A percentile compares a stretch with the other conserved stretches of the same genome.
Evolutionary conservation across 2,888 invertebrate genomes (phyloP).

Genomic region (Tenthredo amoena): DNA sequence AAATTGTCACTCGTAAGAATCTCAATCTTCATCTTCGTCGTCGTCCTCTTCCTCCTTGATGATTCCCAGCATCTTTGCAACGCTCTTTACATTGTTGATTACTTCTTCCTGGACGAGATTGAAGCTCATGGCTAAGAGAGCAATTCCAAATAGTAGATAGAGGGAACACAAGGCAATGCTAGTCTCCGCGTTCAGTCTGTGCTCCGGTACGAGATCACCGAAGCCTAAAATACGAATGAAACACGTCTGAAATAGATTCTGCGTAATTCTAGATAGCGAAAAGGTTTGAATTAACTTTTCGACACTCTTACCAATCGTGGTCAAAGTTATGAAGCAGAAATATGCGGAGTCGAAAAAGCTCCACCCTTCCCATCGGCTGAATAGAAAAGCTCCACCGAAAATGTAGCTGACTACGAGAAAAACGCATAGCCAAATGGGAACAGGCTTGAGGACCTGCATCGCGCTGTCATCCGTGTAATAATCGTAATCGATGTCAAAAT

Average conservation of each 20-base stretch:
- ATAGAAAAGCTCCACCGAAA: constrained; percentile 92
- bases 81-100: constrained; percentile 91
- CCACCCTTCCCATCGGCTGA: constrained; percentile 93
- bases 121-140: constrained; percentile 97
- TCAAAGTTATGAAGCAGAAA: constrained; percentile 96
- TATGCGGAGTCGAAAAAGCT: constrained; percentile 92
- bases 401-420: constrained; percentile 94
- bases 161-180: constrained; percentile 93
- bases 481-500: constrained; percentile 82
- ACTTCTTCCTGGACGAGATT: constrained; percentile 97
- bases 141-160: constrained; percentile 96
- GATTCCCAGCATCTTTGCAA: constrained; percentile 93
- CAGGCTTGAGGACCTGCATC: constrained; percentile 82
- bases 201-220: constrained; percentile 94
- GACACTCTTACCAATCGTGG: constrained; percentile 87
- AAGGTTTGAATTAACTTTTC: not conserved
- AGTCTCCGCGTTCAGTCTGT: constrained; percentile 81
- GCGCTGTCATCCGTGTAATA: constrained; percentile 79
- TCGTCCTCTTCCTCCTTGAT: constrained; percentile 87
- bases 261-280: not conserved
- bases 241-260: constrained; percentile 32
- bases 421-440: constrained; percentile 94
- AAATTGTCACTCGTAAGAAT: constrained; percentile 1
- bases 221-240: constrained; percentile 80
- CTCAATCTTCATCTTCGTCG: constrained; percentile 80